Conservation (phyloP, 2,797 vertebrate species). For the Anabacerthia variegaticeps region DNA sequence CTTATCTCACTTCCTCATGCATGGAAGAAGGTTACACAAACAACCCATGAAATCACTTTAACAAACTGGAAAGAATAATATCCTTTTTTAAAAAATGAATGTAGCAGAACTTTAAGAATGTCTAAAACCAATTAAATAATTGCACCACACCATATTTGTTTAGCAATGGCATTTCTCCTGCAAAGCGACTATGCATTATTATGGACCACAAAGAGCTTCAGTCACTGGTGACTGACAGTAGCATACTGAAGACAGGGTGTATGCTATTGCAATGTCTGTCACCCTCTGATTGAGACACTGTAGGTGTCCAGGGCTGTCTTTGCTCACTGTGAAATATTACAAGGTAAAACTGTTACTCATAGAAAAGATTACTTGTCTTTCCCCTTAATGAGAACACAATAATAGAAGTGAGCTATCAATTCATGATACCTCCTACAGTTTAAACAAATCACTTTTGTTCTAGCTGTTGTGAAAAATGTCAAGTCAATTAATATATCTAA, state of each 20-base stretch:
- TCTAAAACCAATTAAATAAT: neutral
- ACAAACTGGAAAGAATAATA: neutral
- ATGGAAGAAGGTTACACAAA: neutral
- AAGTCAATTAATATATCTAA: conserved; percentile 6
- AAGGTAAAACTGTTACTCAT: conserved; percentile 70
- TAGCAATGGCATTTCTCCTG: conserved; percentile 30
- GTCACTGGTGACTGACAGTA: conserved; percentile 75
- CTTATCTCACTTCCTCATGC: neutral
- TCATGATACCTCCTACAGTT: conserved; percentile 20
- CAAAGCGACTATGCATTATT: conserved; percentile 65
- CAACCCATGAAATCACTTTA: neutral
- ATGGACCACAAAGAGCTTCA: conserved; percentile 68
- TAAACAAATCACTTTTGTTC: conserved; percentile 50
- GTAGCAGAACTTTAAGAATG: conserved; percentile 35
- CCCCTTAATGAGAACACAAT: conserved; percentile 57
- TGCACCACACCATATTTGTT: neutral
- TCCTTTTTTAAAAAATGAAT: neutral
- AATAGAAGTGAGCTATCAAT: conserved; percentile 59
- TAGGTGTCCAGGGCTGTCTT: conserved; percentile 67
- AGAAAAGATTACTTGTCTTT: conserved; percentile 56
- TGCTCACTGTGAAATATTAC: conserved; percentile 65
- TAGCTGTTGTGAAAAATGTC: conserved; percentile 27
- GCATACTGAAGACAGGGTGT: conserved; percentile 61
- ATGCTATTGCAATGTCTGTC: conserved; percentile 64
- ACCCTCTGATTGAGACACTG: conserved; percentile 60